Evolutionary conservation across 2,113 vertebrate species (phyloP), one percentile per base, ranked within the genome.

Genomic region (Uria lomvia): DNA sequence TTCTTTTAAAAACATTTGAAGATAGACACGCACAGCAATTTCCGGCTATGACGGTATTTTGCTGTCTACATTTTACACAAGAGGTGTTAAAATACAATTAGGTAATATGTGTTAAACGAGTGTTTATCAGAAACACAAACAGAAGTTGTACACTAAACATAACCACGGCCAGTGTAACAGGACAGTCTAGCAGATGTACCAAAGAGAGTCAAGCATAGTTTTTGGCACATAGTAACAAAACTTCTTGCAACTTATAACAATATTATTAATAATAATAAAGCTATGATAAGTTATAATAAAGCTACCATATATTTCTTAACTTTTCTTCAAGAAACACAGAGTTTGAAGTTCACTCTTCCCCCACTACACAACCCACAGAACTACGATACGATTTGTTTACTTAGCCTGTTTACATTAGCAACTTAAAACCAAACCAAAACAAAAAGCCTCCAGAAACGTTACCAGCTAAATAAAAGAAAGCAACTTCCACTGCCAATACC

Each of bases 161-260:
- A 75, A n/a, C 17, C 42, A 34, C 8, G n/a, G 11, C 7, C 43
- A 71, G 24, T 13, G 12, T 36, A 84, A 40, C 0, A 65, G 15
- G 43, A 72, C 27, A 21, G 45, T 73, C 55, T 47, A 83, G 42
- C 14, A 74, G 30, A 63, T 2, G 12, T 18, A 52, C 45, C 34
- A 13, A 67, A 26, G 13, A 52, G 14, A 65, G 18, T 20, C 40
- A 78, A 92, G 40, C 30, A 17, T 2, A 13, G 2, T 4, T 70
- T 79, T 34, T 38, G 20, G 32, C 0, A 0, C 30, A 26, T 0
- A 47, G 38, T 9, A 66, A 75, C 32, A 52, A 40, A 27, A 50
- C 21, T 56, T 74, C 12, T 50, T 40, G 20, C 17, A 4, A 19
- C 45, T 52, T 68, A 16, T 12, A 87, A 8, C 23, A 23, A 6